These are phyloP conservation scores for Platyrinchus mystaceus DNA, from an alignment of 2,797 vertebrate genomes.

Conservation along the genomic window DNA sequence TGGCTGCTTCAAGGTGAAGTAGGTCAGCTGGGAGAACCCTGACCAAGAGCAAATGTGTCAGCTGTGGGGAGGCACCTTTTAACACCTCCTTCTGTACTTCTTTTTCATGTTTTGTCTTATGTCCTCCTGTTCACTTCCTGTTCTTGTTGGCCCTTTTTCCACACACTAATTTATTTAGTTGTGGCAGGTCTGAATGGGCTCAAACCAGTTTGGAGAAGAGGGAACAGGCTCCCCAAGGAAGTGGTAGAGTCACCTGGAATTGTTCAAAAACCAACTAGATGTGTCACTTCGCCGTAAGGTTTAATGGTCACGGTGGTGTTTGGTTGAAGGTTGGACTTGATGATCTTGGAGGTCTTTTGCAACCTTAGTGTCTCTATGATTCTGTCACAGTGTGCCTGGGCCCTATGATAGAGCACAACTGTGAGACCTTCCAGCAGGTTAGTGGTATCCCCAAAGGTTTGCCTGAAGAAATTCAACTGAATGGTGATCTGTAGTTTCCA, in stretches of 20 bases:
- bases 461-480: background rate
- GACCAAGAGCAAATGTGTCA: background rate
- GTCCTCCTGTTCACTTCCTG: background rate
- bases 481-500: background rate
- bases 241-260: background rate
- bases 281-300: background rate
- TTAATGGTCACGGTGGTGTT: background rate
- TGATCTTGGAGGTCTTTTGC: background rate
- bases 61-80: background rate
- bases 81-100: background rate
- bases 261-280: background rate
- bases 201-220: background rate
- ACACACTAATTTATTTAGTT: background rate
- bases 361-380: background rate
- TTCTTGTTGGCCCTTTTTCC: background rate
- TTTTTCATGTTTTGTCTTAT: background rate
- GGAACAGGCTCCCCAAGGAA: background rate
- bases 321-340: background rate
- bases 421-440: background rate
- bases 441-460: background rate
- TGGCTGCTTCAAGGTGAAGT: background rate
- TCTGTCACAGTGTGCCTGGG: background rate
- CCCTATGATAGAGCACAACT: rapidly evolving
- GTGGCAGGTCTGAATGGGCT: background rate
- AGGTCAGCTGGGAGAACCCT: background rate